A percentile compares a stretch with the other conserved stretches of the same genome.
Evolutionary conservation across 1,140 invertebrate species (phyloP).

Genomic region (Halesus radiatus): DNA sequence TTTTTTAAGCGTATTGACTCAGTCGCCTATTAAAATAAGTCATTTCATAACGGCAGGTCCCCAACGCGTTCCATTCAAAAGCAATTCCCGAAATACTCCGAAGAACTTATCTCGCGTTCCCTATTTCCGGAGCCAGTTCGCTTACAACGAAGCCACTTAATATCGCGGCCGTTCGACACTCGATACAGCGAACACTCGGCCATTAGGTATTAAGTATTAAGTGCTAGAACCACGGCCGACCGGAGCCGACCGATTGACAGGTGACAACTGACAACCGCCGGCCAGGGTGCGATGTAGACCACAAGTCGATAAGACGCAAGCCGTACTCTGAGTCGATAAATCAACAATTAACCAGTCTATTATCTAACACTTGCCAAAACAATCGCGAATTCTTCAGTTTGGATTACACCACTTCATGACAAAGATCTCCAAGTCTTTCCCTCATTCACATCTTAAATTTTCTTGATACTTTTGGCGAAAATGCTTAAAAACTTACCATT

Average conservation of each 20-base stretch:
- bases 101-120: background rate
- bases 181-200: constrained; percentile 16
- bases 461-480: too few relatives aligned
- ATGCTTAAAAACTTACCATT: too few relatives aligned
- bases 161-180: constrained; percentile 19
- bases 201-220: background rate
- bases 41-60: background rate
- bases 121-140: background rate
- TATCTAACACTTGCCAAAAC: too few relatives aligned
- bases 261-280: constrained; percentile 1
- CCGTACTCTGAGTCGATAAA: too few relatives aligned
- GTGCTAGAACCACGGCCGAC: too few relatives aligned
- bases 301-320: background rate
- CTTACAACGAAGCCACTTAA: background rate
- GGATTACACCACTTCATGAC: too few relatives aligned
- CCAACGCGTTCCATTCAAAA: background rate
- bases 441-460: too few relatives aligned
- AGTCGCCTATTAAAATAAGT: background rate
- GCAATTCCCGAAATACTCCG: background rate
- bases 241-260: background rate
- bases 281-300: background rate
- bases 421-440: too few relatives aligned
- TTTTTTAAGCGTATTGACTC: too few relatives aligned
- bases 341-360: too few relatives aligned
- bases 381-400: too few relatives aligned